Conservation (phyloP, 2,113 vertebrate genomes). For the Genyomyrus donnyi region DNA sequence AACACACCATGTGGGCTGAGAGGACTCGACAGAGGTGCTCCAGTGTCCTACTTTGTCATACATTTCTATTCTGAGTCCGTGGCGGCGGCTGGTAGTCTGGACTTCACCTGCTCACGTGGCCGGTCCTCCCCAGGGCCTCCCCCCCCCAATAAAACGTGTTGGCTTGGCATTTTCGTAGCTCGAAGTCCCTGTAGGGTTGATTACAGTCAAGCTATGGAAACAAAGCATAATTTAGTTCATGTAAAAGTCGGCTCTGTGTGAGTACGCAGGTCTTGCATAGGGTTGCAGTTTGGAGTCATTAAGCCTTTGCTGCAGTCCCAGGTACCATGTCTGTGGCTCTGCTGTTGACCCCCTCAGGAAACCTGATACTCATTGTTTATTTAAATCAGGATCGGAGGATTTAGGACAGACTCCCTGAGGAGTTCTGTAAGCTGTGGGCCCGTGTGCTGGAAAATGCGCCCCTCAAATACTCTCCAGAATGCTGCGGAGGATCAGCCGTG, state of each 20-base stretch:
- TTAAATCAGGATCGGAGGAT: slow-evolving; percentile 29
- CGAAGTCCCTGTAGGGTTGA: slow-evolving; percentile 34
- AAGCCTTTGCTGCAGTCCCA: slow-evolving; percentile 43
- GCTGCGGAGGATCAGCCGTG: not conserved
- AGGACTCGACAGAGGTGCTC: not conserved
- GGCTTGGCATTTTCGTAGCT: not conserved
- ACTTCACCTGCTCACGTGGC: not conserved
- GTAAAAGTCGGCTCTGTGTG: slow-evolving; percentile 11
- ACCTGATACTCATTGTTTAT: slow-evolving; percentile 36
- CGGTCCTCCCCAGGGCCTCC: not conserved
- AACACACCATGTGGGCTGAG: not conserved
- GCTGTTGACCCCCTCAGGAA: slow-evolving; percentile 35
- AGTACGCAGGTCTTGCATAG: slow-evolving; percentile 23
- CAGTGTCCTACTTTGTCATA: not conserved
- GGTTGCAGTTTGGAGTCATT: slow-evolving; percentile 55
- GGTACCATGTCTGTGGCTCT: slow-evolving; percentile 34
- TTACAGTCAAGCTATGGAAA: slow-evolving; percentile 32
- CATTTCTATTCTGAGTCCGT: slow-evolving; percentile 14
- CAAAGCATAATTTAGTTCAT: slow-evolving; percentile 34
- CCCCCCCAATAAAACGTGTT: not conserved
- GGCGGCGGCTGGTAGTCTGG: not conserved
- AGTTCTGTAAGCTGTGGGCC: slow-evolving; percentile 23
- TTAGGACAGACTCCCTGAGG: slow-evolving; percentile 1
- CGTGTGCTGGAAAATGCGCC: not conserved
- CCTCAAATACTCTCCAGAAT: slow-evolving; percentile 1